Conservation (phyloP, 2,113 vertebrate species). For the Colinus virginianus region DNA sequence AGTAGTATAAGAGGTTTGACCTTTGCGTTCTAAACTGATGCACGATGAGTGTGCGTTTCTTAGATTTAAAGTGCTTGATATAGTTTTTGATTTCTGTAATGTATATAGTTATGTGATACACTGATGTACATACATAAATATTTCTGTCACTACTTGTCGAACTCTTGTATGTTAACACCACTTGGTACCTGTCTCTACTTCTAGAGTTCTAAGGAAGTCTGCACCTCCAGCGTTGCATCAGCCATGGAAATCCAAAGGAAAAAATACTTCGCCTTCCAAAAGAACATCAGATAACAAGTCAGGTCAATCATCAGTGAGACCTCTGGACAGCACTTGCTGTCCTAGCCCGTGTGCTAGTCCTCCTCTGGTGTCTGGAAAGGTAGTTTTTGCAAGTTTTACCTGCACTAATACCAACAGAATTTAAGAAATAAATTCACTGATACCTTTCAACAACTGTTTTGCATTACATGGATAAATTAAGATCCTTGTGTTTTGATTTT, state of each 20-base stretch:
- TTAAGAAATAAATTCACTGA: neutral
- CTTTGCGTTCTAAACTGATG: neutral
- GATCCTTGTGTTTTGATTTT: neutral
- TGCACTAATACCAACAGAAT: neutral
- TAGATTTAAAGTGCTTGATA: neutral
- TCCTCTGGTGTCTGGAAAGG: conserved; percentile 81
- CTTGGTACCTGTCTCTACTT: neutral
- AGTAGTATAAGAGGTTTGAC: neutral
- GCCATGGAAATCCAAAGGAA: conserved; percentile 76
- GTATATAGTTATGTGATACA: too few relatives aligned
- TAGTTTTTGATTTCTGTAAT: neutral
- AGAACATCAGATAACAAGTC: conserved; percentile 74
- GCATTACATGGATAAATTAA: neutral
- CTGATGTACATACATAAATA: rapidly evolving
- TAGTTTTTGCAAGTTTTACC: conserved; percentile 42
- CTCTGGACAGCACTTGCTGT: conserved; percentile 75
- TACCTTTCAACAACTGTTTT: neutral
- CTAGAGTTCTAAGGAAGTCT: conserved; percentile 75
- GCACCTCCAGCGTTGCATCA: conserved; percentile 62
- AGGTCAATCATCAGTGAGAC: conserved; percentile 78
- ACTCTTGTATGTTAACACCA: neutral
- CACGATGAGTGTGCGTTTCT: too few relatives aligned
- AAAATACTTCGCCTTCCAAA: conserved; percentile 67
- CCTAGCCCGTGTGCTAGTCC: conserved; percentile 81
- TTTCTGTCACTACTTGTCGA: neutral